Percentiles rank a stretch among this genome's conserved stretches.
phyloP scores from a whole-genome alignment of 2,113 vertebrate species.

The Takifugu flavidus region DNA sequence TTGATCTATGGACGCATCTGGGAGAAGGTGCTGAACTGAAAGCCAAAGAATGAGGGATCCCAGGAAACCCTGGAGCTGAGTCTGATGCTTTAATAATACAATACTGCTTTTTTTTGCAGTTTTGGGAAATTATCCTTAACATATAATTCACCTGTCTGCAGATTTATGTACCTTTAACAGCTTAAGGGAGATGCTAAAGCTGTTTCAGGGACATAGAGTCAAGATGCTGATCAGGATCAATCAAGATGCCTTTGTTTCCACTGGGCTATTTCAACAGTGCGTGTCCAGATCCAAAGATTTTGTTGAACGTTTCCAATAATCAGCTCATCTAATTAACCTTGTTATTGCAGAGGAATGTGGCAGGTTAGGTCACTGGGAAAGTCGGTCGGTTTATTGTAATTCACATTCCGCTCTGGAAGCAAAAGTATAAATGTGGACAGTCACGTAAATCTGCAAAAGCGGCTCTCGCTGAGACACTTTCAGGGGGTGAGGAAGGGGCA shows the following conservation, averaged over 20 bases:
- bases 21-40: slow-evolving; percentile 28
- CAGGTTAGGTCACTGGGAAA: not conserved
- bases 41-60: slow-evolving; percentile 22
- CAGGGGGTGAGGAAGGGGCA: slow-evolving; percentile 17
- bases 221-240: too few relatives aligned
- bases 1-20: slow-evolving; percentile 39
- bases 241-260: too few relatives aligned
- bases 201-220: too few relatives aligned
- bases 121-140: not conserved
- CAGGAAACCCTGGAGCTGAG: slow-evolving; percentile 8
- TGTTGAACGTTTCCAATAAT: too few relatives aligned
- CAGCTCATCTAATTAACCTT: not conserved
- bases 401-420: not conserved
- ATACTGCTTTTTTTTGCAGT: not conserved
- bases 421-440: slow-evolving; percentile 11
- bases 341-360: slow-evolving; percentile 1
- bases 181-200: not conserved
- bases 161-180: not conserved
- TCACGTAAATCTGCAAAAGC: slow-evolving; percentile 28
- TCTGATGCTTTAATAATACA: slow-evolving; percentile 25
- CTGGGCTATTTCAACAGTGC: too few relatives aligned
- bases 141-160: not conserved
- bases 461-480: slow-evolving; percentile 8
- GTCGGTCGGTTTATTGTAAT: not conserved
- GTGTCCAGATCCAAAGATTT: too few relatives aligned